Evolutionary conservation across 1,140 invertebrate genomes (phyloP), one percentile per base, ranked within the genome.

Genomic region (Euwallacea fornicatus): DNA sequence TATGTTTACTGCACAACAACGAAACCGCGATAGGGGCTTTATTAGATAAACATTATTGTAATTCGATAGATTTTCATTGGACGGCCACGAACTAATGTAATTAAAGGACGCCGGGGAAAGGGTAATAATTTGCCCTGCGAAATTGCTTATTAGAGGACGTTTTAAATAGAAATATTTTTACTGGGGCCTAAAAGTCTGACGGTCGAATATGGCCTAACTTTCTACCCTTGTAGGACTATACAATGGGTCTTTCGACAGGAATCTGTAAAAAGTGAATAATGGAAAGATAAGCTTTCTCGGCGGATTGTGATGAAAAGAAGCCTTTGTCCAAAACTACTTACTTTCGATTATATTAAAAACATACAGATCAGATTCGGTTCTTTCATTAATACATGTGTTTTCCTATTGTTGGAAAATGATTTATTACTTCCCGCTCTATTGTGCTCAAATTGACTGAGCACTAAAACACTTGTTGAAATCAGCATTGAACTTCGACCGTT

Each of bases 271-370:
- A 60, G 58, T 60, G 58, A 60, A 60, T 60, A 60, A 60, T 60
- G 58, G 58, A 60, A 60, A 60, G 58, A 60, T 60, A 60, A 60
- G 58, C 58, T 42, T 60, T 60, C 58, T 60, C 41, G 10, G 16
- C 16, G 21, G 21, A 60, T 42, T 60, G 16, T 33, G 21, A 41
- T 42, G 58, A 60, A 42, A 42, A 42, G 58, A 60, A 60, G 9
- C 54, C 16, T 56, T 56, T 56, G 54, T 56, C 54, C n/a, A 56
- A 56, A 56, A 16, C 16, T 56, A 9, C 54, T 56, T 56, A 41
- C 58, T 60, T 60, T 60, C 58, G 58, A 60, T 60, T 60, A 60
- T 60, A 60, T 56, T 56, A 56, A 56, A 56, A 56, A 56, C 54
- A 56, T 41, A 10, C 42, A 42, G 41, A 61, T 42, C 42, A 61